Evolutionary conservation across 2,797 vertebrate species (phyloP).

Genomic region (Halcyon leucocephala): DNA sequence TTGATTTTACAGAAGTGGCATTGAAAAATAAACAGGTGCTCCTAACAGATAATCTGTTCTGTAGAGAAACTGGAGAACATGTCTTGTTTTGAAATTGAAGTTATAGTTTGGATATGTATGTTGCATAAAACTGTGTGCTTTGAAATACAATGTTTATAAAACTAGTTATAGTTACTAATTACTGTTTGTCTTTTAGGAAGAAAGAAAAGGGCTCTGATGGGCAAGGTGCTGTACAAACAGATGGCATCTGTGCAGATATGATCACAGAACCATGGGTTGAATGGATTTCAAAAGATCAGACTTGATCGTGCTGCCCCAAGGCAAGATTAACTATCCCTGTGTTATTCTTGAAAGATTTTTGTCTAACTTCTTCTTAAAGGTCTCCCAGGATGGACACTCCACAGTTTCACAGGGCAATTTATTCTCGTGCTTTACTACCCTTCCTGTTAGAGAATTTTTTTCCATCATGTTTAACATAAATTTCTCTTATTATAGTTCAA

Average conservation of each 20-base stretch:
- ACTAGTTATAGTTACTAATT: neutral
- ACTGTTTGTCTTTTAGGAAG: neutral
- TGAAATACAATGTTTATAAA: neutral
- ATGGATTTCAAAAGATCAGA: neutral
- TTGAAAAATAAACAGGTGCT: neutral
- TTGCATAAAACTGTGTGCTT: neutral
- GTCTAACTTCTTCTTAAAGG: neutral
- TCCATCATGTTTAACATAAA: neutral
- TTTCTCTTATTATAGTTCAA: neutral
- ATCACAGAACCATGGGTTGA: neutral
- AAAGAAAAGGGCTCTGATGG: neutral
- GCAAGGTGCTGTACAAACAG: neutral
- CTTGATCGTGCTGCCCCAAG: neutral
- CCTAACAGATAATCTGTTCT: neutral
- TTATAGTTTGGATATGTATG: neutral
- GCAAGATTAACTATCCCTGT: neutral
- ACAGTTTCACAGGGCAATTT: neutral
- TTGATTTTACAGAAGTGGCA: neutral
- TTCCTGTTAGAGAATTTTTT: neutral
- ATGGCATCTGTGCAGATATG: neutral
- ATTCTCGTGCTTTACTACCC: neutral
- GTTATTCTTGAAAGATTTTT: neutral
- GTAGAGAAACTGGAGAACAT: neutral
- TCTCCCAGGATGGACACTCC: neutral
- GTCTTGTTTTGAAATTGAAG: neutral